A percentile compares a stretch with the other conserved stretches of the same genome.
Evolutionary conservation across 2,888 invertebrate genomes (phyloP).

Genomic region (Lasioglossum oenotherae): DNA sequence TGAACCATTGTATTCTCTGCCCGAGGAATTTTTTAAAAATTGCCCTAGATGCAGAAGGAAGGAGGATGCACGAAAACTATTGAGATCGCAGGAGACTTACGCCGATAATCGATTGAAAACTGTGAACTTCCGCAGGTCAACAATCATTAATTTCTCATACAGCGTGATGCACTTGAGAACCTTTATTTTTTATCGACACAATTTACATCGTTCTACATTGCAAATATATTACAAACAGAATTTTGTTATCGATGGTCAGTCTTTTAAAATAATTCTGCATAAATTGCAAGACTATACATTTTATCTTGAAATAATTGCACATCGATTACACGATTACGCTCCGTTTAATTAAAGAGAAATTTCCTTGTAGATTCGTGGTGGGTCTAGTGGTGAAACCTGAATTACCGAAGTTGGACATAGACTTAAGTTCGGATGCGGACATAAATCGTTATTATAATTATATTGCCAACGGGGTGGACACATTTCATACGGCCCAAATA

Average conservation of each 20-base stretch:
- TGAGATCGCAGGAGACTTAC: constrained; percentile 30
- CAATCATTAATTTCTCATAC: not conserved
- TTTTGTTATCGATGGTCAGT: not conserved
- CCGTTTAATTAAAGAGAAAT: not conserved
- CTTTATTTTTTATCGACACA: not conserved
- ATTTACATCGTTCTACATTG: not conserved
- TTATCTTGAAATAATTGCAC: not conserved
- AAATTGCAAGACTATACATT: not conserved
- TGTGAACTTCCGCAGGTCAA: constrained; percentile 63
- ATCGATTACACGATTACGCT: not conserved
- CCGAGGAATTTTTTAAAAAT: constrained; percentile 85
- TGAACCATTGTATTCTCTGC: constrained; percentile 87
- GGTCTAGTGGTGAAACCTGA: constrained; percentile 89
- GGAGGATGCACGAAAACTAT: not conserved
- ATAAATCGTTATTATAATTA: constrained; percentile 94
- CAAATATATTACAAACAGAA: not conserved
- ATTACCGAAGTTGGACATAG: constrained; percentile 84
- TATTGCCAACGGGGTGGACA: constrained; percentile 95
- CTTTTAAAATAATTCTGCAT: not conserved
- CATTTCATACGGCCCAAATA: constrained; percentile 94
- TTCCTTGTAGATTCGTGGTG: constrained; percentile 88
- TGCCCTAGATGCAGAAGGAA: constrained; percentile 30
- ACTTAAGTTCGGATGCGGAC: constrained; percentile 87
- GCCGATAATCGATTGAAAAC: constrained; percentile 48
- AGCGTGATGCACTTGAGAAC: not conserved